Evolutionary conservation across 2,113 vertebrate species (phyloP).

Genomic region (Anhinga rufa): DNA sequence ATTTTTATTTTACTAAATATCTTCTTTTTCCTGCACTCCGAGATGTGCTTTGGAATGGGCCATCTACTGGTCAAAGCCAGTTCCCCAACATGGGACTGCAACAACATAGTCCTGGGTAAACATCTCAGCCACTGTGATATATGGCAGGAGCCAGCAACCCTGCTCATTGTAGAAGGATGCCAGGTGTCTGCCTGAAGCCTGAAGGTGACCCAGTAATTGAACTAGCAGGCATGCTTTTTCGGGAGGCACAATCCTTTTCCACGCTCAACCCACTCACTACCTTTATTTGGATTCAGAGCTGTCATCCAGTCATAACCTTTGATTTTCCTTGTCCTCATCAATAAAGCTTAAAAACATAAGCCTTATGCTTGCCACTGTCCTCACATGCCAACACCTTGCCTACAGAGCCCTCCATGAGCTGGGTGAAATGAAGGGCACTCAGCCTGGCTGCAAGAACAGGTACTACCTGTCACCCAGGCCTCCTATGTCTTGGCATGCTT

Average conservation of each 20-base stretch:
- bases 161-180: fast-evolving
- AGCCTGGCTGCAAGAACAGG: not conserved
- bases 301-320: not conserved
- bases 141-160: not conserved
- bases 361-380: not conserved
- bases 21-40: not conserved
- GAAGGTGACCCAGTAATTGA: not conserved
- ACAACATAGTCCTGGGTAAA: not conserved
- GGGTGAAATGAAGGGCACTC: not conserved
- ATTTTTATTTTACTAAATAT: not conserved
- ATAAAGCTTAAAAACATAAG: not conserved
- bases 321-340: not conserved
- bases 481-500: not conserved
- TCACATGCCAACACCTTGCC: not conserved
- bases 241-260: not conserved
- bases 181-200: not conserved
- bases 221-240: not conserved
- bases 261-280: not conserved
- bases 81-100: not conserved
- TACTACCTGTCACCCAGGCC: not conserved
- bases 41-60: not conserved
- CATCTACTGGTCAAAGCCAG: not conserved
- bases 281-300: not conserved
- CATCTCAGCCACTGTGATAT: not conserved
- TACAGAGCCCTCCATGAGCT: not conserved